These are phyloP conservation scores for Noctilio leporinus DNA, from an alignment of 2,113 vertebrate genomes.

Conservation along the genomic window DNA sequence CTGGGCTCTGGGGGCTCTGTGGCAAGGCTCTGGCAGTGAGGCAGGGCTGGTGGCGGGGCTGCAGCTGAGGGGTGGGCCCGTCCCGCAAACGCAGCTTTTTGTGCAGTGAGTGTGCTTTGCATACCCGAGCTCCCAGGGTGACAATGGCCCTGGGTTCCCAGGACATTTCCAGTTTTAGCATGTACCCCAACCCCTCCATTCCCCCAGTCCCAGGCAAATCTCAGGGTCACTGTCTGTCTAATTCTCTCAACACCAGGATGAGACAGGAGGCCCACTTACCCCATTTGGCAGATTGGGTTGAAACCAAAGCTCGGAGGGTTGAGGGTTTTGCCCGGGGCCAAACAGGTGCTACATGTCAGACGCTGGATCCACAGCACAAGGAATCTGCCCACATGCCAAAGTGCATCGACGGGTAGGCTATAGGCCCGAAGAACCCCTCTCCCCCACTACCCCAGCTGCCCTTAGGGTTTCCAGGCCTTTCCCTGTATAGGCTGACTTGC, in stretches of 20 bases:
- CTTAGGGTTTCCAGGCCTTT: background rate
- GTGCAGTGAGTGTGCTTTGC: background rate
- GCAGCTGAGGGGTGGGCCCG: background rate
- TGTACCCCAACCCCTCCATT: fast-evolving
- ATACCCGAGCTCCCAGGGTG: background rate
- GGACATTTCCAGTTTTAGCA: background rate
- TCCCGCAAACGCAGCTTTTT: background rate
- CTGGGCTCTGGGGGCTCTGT: background rate
- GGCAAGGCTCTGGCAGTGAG: background rate
- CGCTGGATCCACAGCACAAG: background rate
- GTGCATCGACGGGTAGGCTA: background rate
- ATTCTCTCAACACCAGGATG: background rate
- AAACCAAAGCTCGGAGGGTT: background rate
- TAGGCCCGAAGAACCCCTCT: fast-evolving
- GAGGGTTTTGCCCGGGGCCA: background rate
- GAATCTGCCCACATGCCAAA: background rate
- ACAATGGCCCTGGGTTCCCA: background rate
- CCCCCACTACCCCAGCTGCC: background rate
- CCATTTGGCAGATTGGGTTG: background rate
- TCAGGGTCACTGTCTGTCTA: background rate
- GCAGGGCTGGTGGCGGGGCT: background rate
- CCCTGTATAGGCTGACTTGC: background rate
- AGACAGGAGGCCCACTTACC: fast-evolving
- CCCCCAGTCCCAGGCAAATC: background rate
- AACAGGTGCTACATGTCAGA: background rate